Conservation (phyloP, 2,888 invertebrate genomes). For the Agrotis exclamationis region DNA sequence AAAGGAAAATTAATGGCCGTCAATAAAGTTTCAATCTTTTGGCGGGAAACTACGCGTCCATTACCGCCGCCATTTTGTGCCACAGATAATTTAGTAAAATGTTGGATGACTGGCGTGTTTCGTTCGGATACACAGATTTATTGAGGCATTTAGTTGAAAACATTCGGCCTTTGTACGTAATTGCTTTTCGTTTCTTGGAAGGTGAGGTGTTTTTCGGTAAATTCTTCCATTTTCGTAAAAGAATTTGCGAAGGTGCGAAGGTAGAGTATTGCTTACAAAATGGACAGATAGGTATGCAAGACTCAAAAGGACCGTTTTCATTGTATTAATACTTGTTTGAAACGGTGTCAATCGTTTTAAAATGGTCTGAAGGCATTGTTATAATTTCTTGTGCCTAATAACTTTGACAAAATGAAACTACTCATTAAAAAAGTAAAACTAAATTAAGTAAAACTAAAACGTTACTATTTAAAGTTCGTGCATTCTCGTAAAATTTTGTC, state of each 20-base stretch:
- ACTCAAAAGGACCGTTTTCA: neutral
- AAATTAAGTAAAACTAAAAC: conserved; percentile 5
- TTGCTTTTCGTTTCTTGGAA: conserved; percentile 44
- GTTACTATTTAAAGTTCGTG: neutral
- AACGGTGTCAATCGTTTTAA: neutral
- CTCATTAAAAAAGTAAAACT: neutral
- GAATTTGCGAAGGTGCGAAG: neutral
- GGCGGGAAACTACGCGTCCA: conserved; percentile 66
- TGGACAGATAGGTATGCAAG: neutral
- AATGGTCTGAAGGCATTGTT: neutral
- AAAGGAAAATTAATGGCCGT: conserved; percentile 68
- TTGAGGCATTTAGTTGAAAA: conserved; percentile 56
- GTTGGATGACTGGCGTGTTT: conserved; percentile 74
- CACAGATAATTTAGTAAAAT: conserved; percentile 75
- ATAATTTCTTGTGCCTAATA: conserved; percentile 2
- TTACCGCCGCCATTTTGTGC: conserved; percentile 69
- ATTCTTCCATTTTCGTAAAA: conserved; percentile 1
- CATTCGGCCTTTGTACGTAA: conserved; percentile 50
- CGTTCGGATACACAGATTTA: conserved; percentile 70
- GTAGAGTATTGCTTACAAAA: neutral
- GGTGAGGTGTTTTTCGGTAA: conserved; percentile 26
- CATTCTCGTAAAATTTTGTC: conserved; percentile 5
- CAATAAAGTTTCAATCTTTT: conserved; percentile 72
- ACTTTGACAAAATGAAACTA: conserved; percentile 18
- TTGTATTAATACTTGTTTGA: neutral